Evolutionary conservation across 2,797 vertebrate genomes (phyloP).

Genomic region (Pseudopleuronectes americanus): DNA sequence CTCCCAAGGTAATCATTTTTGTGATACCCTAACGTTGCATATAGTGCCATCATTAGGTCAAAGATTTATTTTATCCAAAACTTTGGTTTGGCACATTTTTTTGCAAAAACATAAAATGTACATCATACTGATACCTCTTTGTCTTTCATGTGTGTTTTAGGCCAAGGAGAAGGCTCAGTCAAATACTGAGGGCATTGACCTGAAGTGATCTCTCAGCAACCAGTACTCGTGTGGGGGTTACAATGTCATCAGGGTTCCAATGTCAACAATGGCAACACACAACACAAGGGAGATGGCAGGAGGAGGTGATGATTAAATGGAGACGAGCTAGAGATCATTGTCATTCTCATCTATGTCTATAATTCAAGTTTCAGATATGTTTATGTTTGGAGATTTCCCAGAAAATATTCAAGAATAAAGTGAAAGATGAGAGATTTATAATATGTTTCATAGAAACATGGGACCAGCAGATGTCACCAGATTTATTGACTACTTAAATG

Average conservation of each 20-base stretch:
- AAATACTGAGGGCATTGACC: conserved; percentile 67
- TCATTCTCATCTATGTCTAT: conserved; percentile 24
- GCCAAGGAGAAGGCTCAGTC: conserved; percentile 65
- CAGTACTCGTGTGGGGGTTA: conserved; percentile 6
- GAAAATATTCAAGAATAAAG: background rate
- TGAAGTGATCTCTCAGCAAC: conserved; percentile 66
- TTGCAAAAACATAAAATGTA: background rate
- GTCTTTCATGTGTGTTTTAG: conserved; percentile 50
- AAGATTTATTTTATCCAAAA: background rate
- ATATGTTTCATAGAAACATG: background rate
- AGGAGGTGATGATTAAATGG: conserved; percentile 33
- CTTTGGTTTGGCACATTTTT: background rate
- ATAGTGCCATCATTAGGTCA: background rate
- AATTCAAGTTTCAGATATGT: background rate
- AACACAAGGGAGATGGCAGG: conserved; percentile 4
- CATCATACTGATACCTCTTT: background rate
- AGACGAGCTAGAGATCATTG: background rate
- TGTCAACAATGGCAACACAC: conserved; percentile 15
- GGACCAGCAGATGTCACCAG: background rate
- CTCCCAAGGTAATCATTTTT: too few species aligned
- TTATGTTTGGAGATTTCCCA: conserved; percentile 7
- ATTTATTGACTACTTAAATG: background rate
- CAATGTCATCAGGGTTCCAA: conserved; percentile 14
- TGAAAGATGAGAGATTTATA: conserved; percentile 9
- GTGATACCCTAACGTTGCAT: too few species aligned